These are phyloP conservation scores for Volucella inflata DNA, from an alignment of 2,888 invertebrate species.

Conservation along the genomic window DNA sequence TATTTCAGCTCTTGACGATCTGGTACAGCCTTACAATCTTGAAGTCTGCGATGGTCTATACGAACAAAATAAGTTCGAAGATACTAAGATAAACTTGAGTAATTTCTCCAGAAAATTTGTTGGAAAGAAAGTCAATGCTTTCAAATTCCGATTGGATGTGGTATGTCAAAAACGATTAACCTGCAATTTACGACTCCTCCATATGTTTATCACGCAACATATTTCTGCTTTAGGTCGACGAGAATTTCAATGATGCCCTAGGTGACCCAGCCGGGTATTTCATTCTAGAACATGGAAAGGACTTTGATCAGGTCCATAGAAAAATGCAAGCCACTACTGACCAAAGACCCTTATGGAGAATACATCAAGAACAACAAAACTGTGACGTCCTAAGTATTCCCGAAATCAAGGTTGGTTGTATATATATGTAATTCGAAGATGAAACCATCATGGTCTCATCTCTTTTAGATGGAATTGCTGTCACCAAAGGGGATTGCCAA, in stretches of 20 bases:
- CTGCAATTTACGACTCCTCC: too few species aligned
- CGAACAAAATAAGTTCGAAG: conserved; percentile 77
- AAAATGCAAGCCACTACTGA: conserved; percentile 77
- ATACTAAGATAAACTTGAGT: conserved; percentile 67
- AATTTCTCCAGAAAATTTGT: conserved; percentile 43
- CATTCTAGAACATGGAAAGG: conserved; percentile 78
- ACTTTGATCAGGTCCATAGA: conserved; percentile 77
- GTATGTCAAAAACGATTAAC: conserved; percentile 31
- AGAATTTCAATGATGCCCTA: conserved; percentile 69
- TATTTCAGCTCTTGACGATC: conserved; percentile 23
- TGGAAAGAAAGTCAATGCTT: conserved; percentile 71
- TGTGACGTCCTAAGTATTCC: conserved; percentile 81
- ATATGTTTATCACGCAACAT: neutral
- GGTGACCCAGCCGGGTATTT: conserved; percentile 80
- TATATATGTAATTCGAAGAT: neutral
- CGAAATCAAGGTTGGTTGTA: conserved; percentile 77
- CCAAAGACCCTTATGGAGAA: conserved; percentile 80
- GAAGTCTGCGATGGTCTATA: conserved; percentile 77
- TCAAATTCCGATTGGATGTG: conserved; percentile 69
- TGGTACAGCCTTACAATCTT: conserved; percentile 56
- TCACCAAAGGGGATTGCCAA: conserved; percentile 80
- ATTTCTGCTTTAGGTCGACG: conserved; percentile 9
- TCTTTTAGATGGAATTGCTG: conserved; percentile 77
- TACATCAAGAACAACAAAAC: conserved; percentile 78
- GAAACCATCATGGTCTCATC: neutral